A percentile compares a stretch with the other conserved stretches of the same genome.
phyloP scores from a whole-genome alignment of 2,888 invertebrate species.

The Oxytorus armatus region DNA sequence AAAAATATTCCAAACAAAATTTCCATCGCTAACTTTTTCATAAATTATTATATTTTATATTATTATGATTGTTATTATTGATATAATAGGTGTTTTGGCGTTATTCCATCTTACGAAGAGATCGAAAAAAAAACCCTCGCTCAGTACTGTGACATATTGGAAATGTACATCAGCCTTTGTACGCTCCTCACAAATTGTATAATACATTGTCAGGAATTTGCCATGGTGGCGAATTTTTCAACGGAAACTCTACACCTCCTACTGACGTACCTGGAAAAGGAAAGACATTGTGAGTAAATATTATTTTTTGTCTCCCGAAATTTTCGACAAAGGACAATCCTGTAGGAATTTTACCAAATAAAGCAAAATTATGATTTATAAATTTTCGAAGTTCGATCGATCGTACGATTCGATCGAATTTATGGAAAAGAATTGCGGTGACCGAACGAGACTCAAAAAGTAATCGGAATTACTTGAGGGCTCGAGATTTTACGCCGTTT shows the following conservation, averaged over 20 bases:
- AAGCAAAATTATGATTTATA: too few species aligned
- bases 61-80: conserved; percentile 65
- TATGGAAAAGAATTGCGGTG: too few species aligned
- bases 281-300: conserved; percentile 84
- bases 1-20: too few species aligned
- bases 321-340: too few species aligned
- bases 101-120: conserved; percentile 80
- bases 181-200: conserved; percentile 84
- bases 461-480: too few species aligned
- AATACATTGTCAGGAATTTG: conserved; percentile 81
- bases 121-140: conserved; percentile 81
- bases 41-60: conserved; percentile 38
- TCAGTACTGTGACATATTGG: conserved; percentile 85
- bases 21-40: too few species aligned
- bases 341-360: too few species aligned
- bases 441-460: too few species aligned
- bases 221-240: conserved; percentile 84
- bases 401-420: too few species aligned
- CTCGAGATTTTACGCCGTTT: too few species aligned
- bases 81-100: conserved; percentile 84
- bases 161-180: conserved; percentile 85
- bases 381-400: too few species aligned
- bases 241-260: conserved; percentile 84
- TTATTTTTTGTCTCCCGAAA: not conserved
- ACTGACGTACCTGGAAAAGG: conserved; percentile 83